phyloP scores from a whole-genome alignment of 2,888 invertebrate genomes.

The Elegia similella region DNA sequence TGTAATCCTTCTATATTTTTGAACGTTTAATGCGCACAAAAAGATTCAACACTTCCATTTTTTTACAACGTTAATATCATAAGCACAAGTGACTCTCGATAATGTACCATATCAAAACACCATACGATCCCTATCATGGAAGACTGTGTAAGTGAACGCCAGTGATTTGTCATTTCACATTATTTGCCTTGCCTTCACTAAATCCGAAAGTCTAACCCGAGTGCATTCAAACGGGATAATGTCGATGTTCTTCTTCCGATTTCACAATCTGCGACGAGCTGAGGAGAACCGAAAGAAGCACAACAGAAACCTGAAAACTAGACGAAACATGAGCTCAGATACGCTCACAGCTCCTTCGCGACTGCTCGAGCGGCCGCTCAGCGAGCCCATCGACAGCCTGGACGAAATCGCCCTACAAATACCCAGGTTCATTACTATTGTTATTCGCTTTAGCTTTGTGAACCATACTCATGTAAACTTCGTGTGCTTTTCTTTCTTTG shows the following conservation, averaged over 20 bases:
- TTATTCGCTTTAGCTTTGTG: slow-evolving; percentile 40
- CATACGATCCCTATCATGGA: slow-evolving; percentile 1
- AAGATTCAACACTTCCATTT: slow-evolving; percentile 3
- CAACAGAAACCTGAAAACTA: slow-evolving; percentile 44
- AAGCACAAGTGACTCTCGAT: not conserved
- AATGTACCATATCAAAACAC: slow-evolving; percentile 18
- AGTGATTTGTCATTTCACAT: slow-evolving; percentile 17
- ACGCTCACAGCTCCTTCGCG: slow-evolving; percentile 89
- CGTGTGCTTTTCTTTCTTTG: slow-evolving; percentile 26
- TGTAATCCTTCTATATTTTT: not conserved
- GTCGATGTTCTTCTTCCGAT: slow-evolving; percentile 97
- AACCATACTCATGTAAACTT: slow-evolving; percentile 16
- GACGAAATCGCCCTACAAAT: slow-evolving; percentile 96
- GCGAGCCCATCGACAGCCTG: slow-evolving; percentile 92
- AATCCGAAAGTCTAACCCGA: slow-evolving; percentile 23
- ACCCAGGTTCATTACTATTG: slow-evolving; percentile 86
- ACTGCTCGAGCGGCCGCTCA: slow-evolving; percentile 91
- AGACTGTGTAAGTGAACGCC: slow-evolving; percentile 17
- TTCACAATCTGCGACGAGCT: slow-evolving; percentile 93
- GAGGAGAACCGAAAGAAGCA: slow-evolving; percentile 82
- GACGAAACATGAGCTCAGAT: slow-evolving; percentile 69
- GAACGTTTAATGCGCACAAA: not conserved
- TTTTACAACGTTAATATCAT: not conserved
- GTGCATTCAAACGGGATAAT: slow-evolving; percentile 72
- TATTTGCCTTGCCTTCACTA: slow-evolving; percentile 16